Conservation (phyloP, 2,113 vertebrate genomes). For the Prochilodus magdalenae region DNA sequence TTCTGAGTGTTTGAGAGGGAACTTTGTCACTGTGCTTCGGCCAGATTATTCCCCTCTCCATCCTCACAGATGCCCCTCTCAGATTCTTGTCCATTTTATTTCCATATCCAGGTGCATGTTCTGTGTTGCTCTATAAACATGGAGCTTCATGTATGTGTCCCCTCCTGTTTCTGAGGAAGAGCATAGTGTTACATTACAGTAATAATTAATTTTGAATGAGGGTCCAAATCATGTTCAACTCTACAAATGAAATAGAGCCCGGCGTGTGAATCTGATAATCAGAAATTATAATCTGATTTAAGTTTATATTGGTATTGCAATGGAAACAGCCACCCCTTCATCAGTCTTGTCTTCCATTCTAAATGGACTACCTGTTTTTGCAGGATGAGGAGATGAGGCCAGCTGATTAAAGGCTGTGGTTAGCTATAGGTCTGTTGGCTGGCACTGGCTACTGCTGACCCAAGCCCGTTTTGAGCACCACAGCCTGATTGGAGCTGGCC, state of each 20-base stretch:
- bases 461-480: not conserved
- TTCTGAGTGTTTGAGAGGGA: too few species aligned
- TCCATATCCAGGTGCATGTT: not conserved
- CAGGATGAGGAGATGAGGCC: not conserved
- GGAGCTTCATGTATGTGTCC: not conserved
- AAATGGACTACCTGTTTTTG: constrained; percentile 27
- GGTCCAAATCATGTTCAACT: too few species aligned
- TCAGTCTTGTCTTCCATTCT: not conserved
- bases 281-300: not conserved
- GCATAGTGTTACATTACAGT: too few species aligned
- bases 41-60: too few species aligned
- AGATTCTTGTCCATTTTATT: not conserved
- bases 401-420: not conserved
- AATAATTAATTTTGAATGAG: too few species aligned
- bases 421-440: not conserved
- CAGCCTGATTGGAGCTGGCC: not conserved
- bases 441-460: not conserved
- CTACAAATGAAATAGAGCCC: not conserved
- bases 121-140: too few species aligned
- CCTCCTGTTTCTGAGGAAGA: too few species aligned
- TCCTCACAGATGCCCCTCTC: too few species aligned
- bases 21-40: too few species aligned
- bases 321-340: not conserved
- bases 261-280: not conserved
- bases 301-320: not conserved